Conservation (phyloP, 1,140 invertebrate species). For the Eciton burchellii region DNA sequence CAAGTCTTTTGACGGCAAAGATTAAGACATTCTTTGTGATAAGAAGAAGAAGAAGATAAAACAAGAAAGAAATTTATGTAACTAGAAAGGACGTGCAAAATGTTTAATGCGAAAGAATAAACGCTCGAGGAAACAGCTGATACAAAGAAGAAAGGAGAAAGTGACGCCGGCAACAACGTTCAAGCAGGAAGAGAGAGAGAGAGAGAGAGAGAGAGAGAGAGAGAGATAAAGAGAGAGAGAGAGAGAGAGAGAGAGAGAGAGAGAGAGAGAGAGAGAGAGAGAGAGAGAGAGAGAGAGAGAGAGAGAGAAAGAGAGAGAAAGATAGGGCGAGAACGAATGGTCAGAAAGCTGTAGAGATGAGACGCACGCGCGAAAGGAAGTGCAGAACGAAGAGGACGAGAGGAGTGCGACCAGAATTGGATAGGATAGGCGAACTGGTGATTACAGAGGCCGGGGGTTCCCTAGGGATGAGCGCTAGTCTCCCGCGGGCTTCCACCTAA, state of each 20-base stretch:
- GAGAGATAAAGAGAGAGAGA: conserved; percentile 4
- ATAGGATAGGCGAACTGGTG: conserved; percentile 83
- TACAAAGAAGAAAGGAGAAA: conserved; percentile 21
- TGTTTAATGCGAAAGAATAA: too few relatives aligned
- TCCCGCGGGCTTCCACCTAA: conserved; percentile 83
- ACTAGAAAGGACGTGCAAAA: conserved; percentile 26
- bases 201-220: too few relatives aligned
- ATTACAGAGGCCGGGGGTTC: conserved; percentile 83
- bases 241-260: not conserved
- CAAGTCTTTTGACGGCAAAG: not conserved
- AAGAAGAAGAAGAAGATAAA: not conserved
- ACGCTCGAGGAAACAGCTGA: conserved; percentile 22
- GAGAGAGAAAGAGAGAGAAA: conserved; percentile 3
- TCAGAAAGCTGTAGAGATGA: conserved; percentile 30
- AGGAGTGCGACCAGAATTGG: conserved; percentile 80
- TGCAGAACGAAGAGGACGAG: conserved; percentile 53
- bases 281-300: not conserved
- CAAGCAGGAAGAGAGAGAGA: conserved; percentile 8
- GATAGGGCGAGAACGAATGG: too few relatives aligned
- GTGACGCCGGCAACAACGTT: conserved; percentile 44
- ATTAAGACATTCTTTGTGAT: not conserved
- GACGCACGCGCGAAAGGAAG: conserved; percentile 45
- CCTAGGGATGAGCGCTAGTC: conserved; percentile 75
- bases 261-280: too few relatives aligned
- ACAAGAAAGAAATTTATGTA: not conserved